Base-by-base conservation (phyloP, 1,140 invertebrate species). In the Diorhabda carinulata region DNA sequence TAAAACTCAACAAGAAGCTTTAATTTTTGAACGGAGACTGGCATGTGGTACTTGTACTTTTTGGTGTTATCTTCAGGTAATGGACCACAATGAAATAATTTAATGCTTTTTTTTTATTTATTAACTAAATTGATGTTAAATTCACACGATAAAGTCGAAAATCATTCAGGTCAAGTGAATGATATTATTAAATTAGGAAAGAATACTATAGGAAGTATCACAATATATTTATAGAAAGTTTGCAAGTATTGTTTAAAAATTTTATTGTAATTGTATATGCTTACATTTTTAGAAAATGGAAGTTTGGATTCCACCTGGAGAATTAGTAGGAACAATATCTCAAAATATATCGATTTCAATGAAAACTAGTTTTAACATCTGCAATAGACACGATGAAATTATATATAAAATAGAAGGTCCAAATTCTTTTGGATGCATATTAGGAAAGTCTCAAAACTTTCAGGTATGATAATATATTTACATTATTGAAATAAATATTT, bases 1-100 rank as follows among this genome's bases (percentile, higher is more conserved):
- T 74, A 87, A 83, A 77, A 87, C 86, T 1, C 81, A 87, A 67
- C 88, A 89, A 75, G 87, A 88, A 73, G 88, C 87, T 1, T 72
- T 89, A 69, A 77, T 84, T n/a, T 81, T 89, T 43, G 78, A 83
- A 63, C 81, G 87, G 57, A 79, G 85, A 52, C 78, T 88, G 2
- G 87, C 87, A 3, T 75, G 83, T 73, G 78, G 77, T 47, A 74
- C 69, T 67, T 80, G 77, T 62, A 80, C 75, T 58, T 77, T 78
- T 62, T 73, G 76, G 68, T 77, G 71, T 61, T 74, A 77, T 58
- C 67, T 78, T 61, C 79, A 80, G 67, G 57, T 80, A 75, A 4
- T 8, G 47, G 25, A 25, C 1, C 25, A 25, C 25, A 25, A 25
- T 25, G 25, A 25, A 25, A 25, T 25, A 25, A 25, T 25, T 25